phyloP scores from a whole-genome alignment of 2,113 vertebrate species.

The Anthoscopus minutus region DNA sequence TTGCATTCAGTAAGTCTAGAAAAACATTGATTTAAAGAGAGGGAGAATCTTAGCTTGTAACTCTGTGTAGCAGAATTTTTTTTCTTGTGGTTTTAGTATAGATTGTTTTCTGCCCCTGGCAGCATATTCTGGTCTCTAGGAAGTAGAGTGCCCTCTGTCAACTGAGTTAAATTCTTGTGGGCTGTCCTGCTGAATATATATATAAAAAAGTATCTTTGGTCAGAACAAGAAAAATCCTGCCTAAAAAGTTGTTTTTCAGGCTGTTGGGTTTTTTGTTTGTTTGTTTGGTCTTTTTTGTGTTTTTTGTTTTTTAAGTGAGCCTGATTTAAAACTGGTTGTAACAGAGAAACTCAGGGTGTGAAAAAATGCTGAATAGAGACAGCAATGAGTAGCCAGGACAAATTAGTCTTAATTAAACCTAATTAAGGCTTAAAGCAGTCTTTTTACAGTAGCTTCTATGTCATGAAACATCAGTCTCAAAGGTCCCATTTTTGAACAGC shows the following conservation, averaged over 20 bases:
- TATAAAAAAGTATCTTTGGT: not conserved
- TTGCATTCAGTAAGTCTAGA: not conserved
- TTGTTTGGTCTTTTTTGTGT: not conserved
- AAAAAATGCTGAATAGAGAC: not conserved
- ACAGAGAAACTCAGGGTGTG: not conserved
- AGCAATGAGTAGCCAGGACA: not conserved
- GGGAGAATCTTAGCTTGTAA: not conserved
- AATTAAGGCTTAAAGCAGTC: not conserved
- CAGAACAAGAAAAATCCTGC: not conserved
- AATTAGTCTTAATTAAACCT: not conserved
- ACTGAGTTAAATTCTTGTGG: not conserved
- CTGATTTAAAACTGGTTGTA: not conserved
- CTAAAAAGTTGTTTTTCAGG: not conserved
- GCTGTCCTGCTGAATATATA: not conserved
- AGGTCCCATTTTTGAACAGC: not conserved
- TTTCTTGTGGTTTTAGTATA: not conserved
- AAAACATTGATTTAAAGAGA: not conserved
- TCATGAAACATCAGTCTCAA: not conserved
- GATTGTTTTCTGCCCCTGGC: not conserved
- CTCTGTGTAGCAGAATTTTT: accelerated
- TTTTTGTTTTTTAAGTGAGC: not conserved
- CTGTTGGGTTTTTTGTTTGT: not conserved
- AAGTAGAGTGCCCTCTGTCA: not conserved
- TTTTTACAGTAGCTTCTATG: not conserved
- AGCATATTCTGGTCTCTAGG: not conserved